Evolutionary conservation across 2,797 vertebrate species (phyloP), one percentile per base, ranked within the genome.

Genomic region (Galagoides demidoff): DNA sequence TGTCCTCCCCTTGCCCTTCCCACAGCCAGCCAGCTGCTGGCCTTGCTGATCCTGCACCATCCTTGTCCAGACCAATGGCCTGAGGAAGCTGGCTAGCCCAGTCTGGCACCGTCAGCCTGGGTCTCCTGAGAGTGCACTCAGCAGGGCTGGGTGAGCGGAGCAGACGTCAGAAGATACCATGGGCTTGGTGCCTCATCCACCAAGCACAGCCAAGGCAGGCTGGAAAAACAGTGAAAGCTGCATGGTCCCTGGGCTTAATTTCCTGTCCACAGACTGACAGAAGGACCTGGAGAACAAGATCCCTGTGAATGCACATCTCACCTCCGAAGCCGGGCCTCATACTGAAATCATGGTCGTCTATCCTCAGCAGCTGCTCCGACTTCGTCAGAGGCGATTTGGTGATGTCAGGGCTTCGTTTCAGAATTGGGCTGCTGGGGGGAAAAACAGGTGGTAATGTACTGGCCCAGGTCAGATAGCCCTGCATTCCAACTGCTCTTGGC

Each of bases 301-400:
- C 4, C 5, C 11, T 4, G 31, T 34, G n/a, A 3, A 4, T 2
- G 25, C 1, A 7, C 0, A 0, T 57, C 92, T 68, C 99, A 74
- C 99, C 99, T 99, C 99, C 99, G 93, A 99, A 99, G 2, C 99
- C 99, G 3, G 99, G 99, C 77, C 99, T 99, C 99, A 99, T 99
- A 98, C 99, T 99, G 98, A 99, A 99, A 83, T 99, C 99, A 0
- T 99, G 99, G 97, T 99, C 99, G 0, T 99, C 99, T 99, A 99
- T 99, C 98, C 99, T 98, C 97, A 99, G 98, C 90, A 99, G 99
- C 97, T 99, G 99, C 96, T 99, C 99, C 12, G 99, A 99, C 97
- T 99, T 99, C 1, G 99, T 99, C 98, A 99, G 98, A 0, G 99
- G 99, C 7, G 99, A 99, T 98, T 99, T 99, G 59, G 99, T 99